Percentiles rank a stretch among this genome's conserved stretches.
These are phyloP conservation scores for Enteromius thamalakanensis DNA, from an alignment of 2,797 vertebrate genomes.

Conservation along the genomic window DNA sequence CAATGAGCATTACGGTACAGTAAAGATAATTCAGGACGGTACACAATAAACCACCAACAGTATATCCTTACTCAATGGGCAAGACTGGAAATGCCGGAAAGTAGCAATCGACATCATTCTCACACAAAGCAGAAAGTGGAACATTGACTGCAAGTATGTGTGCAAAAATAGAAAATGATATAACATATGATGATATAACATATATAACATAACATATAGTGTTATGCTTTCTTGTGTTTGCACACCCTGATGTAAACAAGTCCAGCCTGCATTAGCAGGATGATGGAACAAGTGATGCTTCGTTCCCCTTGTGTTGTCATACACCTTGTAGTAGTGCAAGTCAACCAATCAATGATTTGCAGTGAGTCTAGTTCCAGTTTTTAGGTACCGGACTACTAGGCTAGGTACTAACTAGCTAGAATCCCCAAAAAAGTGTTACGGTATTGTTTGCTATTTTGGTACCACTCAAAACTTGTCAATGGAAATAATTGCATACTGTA, in stretches of 20 bases:
- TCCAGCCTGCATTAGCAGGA: too few species aligned
- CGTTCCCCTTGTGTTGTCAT: too few species aligned
- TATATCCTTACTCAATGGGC: neutral
- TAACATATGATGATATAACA: too few species aligned
- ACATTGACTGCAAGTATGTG: too few species aligned
- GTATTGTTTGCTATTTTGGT: too few species aligned
- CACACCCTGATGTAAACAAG: too few species aligned
- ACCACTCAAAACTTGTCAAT: neutral
- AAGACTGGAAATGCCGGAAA: neutral
- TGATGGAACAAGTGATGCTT: too few species aligned
- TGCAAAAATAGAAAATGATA: too few species aligned
- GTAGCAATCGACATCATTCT: neutral
- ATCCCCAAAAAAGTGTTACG: neutral
- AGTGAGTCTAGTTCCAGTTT: neutral
- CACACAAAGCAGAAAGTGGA: too few species aligned
- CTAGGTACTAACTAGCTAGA: neutral
- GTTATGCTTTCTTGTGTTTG: too few species aligned
- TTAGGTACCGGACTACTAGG: neutral
- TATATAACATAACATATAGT: too few species aligned
- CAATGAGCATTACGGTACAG: neutral
- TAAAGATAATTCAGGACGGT: neutral
- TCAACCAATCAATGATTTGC: neutral
- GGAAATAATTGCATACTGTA: neutral
- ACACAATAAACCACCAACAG: neutral
- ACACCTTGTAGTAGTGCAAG: too few species aligned